These are phyloP conservation scores for Berghia stephanieae DNA, from an alignment of 1,140 invertebrate species.

Conservation along the genomic window DNA sequence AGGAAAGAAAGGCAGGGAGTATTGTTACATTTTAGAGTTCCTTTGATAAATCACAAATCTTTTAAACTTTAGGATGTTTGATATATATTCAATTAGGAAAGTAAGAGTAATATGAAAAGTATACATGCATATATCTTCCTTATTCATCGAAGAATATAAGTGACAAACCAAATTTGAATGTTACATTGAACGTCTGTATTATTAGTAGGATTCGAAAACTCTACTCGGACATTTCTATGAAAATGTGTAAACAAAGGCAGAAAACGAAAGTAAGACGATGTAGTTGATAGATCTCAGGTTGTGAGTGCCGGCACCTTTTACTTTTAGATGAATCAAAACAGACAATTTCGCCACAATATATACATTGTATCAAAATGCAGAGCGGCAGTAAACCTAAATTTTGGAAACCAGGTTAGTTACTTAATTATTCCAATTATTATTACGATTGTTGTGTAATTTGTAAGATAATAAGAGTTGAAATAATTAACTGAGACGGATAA, in stretches of 20 bases:
- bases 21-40: too few species aligned
- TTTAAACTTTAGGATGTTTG: neutral
- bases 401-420: conserved; percentile 36
- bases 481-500: neutral
- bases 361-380: too few species aligned
- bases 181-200: too few species aligned
- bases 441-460: neutral
- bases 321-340: neutral
- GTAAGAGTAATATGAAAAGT: neutral
- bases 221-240: neutral
- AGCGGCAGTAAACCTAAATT: conserved; percentile 29
- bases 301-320: neutral
- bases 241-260: neutral
- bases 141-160: too few species aligned
- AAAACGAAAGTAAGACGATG: neutral
- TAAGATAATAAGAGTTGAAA: neutral
- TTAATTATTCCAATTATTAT: too few species aligned
- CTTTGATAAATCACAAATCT: too few species aligned
- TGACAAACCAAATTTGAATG: too few species aligned
- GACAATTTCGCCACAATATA: neutral
- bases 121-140: too few species aligned
- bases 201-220: neutral
- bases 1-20: too few species aligned
- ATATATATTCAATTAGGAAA: neutral
- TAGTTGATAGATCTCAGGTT: neutral